Percentiles rank a stretch among this genome's conserved stretches.
phyloP scores from a whole-genome alignment of 2,113 vertebrate species.

The Scalopus aquaticus region DNA sequence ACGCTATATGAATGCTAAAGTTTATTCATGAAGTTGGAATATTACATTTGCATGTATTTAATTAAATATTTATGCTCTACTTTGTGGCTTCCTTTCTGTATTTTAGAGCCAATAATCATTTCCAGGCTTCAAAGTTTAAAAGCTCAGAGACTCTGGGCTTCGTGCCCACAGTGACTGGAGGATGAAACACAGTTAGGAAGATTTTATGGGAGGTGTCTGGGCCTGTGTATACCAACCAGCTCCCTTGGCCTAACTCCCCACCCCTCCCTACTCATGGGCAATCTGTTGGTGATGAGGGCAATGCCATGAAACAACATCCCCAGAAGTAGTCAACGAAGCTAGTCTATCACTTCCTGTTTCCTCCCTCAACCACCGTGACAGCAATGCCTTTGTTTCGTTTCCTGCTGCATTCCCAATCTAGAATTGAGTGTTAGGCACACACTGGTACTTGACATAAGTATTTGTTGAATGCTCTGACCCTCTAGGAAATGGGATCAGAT shows the following conservation, averaged over 20 bases:
- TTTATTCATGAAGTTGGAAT: neutral
- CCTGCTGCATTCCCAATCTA: neutral
- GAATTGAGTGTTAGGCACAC: neutral
- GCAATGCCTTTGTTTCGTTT: neutral
- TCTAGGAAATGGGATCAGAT: neutral
- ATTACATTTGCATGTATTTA: neutral
- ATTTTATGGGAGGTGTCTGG: neutral
- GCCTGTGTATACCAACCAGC: neutral
- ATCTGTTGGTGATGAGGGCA: neutral
- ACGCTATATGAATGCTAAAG: neutral
- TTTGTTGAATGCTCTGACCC: neutral
- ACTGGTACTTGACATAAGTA: fast-evolving
- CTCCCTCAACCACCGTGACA: neutral
- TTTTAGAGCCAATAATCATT: slow-evolving; percentile 36
- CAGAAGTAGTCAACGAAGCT: neutral
- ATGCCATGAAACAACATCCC: neutral
- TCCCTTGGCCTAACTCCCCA: neutral
- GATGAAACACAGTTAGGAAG: neutral
- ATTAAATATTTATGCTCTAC: slow-evolving; percentile 22
- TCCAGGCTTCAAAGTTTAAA: slow-evolving; percentile 11
- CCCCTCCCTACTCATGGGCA: neutral
- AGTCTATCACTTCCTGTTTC: neutral
- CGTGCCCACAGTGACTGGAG: neutral
- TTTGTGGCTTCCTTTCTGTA: slow-evolving; percentile 5
- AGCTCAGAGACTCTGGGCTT: neutral